Evolutionary conservation across 2,797 vertebrate genomes (phyloP).

Genomic region (Sarcoramphus papa): DNA sequence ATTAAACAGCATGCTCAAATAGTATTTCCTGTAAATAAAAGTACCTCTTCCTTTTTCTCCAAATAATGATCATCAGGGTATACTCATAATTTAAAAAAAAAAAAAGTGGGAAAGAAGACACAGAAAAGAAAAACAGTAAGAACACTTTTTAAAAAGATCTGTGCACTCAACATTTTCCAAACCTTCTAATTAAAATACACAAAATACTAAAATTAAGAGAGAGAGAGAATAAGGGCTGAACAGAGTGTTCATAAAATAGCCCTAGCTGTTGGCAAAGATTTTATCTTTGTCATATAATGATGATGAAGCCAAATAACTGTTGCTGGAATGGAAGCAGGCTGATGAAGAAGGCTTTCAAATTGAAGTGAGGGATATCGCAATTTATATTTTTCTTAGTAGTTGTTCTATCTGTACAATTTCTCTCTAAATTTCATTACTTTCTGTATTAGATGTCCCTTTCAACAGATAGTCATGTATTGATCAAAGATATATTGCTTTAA

Average conservation of each 20-base stretch:
- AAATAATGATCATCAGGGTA: neutral
- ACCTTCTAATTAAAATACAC: neutral
- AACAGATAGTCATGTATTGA: neutral
- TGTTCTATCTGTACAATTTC: neutral
- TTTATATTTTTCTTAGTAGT: neutral
- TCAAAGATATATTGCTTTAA: neutral
- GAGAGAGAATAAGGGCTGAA: neutral
- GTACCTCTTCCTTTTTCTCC: neutral
- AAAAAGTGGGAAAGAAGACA: neutral
- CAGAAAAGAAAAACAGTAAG: neutral
- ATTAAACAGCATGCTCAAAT: neutral
- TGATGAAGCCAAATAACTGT: conserved; percentile 8
- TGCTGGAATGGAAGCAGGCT: conserved; percentile 24
- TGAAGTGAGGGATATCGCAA: neutral
- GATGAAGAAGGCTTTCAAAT: conserved; percentile 14
- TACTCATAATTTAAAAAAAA: neutral
- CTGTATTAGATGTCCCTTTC: neutral
- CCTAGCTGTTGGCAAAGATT: neutral
- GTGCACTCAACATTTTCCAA: neutral
- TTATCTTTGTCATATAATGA: conserved; percentile 20
- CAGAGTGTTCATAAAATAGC: neutral
- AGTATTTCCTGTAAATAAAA: conserved; percentile 12
- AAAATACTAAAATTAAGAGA: neutral
- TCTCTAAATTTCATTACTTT: neutral
- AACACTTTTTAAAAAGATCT: neutral